phyloP scores from a whole-genome alignment of 2,797 vertebrate species.

The Phrynocephalus forsythii region DNA sequence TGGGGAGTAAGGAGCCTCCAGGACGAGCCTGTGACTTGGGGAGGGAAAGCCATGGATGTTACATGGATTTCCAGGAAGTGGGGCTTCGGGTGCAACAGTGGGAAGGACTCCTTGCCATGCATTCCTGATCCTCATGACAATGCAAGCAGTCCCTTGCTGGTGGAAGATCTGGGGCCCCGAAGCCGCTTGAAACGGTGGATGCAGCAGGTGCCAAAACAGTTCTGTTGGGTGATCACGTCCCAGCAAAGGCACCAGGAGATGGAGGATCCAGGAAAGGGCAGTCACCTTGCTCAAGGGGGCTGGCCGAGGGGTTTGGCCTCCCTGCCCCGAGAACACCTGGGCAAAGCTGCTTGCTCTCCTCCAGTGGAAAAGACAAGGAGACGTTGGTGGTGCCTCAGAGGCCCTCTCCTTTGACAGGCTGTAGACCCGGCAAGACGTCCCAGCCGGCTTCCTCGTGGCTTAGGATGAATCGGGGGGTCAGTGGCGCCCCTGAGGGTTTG shows the following conservation, averaged over 20 bases:
- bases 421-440: neutral
- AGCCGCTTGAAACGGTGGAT: fast-evolving
- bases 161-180: fast-evolving
- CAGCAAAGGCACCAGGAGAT: neutral
- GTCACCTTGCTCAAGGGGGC: fast-evolving
- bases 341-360: neutral
- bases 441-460: no score
- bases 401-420: no score
- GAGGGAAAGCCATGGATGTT: no score
- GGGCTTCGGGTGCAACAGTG: fast-evolving
- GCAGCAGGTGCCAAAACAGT: neutral
- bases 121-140: fast-evolving
- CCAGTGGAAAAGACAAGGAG: no score
- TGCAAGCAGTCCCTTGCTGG: fast-evolving
- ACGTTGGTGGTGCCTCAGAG: no score
- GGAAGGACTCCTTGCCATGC: fast-evolving
- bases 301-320: neutral
- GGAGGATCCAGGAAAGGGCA: neutral
- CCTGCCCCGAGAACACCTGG: no score
- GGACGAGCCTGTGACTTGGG: neutral
- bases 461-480: fast-evolving
- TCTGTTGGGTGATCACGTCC: fast-evolving
- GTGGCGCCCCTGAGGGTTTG: no score
- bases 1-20: neutral
- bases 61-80: fast-evolving